phyloP scores from a whole-genome alignment of 2,797 vertebrate species.

The Diceros bicornis region DNA sequence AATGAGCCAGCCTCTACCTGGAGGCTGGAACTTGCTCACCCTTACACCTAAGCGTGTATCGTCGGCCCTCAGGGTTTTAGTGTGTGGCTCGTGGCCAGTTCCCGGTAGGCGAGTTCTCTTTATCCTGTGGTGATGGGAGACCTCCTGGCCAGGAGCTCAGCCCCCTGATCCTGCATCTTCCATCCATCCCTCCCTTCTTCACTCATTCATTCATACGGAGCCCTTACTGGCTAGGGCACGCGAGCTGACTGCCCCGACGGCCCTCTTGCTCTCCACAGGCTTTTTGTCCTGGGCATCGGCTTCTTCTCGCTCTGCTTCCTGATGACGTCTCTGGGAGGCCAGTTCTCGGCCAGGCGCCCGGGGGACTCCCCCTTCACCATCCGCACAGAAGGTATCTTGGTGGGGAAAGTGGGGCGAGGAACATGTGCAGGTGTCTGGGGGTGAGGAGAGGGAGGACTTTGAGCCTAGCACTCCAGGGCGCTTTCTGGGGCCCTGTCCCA shows the following conservation, averaged over 20 bases:
- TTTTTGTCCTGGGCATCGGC: conserved; percentile 96
- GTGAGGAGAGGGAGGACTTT: background rate
- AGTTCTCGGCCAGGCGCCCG: conserved; percentile 95
- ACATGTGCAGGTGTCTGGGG: background rate
- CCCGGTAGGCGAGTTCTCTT: background rate
- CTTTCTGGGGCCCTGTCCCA: background rate
- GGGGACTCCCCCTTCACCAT: conserved; percentile 97
- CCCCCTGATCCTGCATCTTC: background rate
- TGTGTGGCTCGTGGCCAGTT: rapidly evolving
- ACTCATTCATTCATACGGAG: rapidly evolving
- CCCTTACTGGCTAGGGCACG: rapidly evolving
- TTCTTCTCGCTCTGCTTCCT: conserved; percentile 99
- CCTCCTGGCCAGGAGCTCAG: background rate
- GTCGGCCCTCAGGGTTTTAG: background rate
- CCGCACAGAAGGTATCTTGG: conserved; percentile 95
- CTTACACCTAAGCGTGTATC: rapidly evolving
- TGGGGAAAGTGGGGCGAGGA: background rate
- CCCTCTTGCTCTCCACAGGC: conserved; percentile 88
- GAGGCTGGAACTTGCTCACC: background rate
- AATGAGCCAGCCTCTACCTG: background rate
- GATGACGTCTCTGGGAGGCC: conserved; percentile 98
- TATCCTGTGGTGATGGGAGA: background rate
- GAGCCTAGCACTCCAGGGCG: background rate
- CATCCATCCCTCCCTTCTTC: background rate
- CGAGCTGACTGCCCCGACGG: background rate